Conservation (phyloP, 2,797 vertebrate genomes). For the Semaprochilodus insignis region DNA sequence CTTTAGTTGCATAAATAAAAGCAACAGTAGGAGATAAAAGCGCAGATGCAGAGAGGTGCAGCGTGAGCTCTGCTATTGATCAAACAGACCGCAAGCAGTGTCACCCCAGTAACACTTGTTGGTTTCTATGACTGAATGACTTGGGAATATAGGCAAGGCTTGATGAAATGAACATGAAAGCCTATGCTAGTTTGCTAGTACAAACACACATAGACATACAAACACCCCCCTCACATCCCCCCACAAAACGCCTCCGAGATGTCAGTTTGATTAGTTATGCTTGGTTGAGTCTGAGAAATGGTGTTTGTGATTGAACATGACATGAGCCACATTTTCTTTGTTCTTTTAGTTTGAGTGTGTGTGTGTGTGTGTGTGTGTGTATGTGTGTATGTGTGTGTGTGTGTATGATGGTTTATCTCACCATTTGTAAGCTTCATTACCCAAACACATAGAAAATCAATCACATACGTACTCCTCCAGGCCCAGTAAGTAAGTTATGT, state of each 20-base stretch:
- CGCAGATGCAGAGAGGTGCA: neutral
- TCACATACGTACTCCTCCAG: neutral
- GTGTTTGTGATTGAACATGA: slow-evolving; percentile 32
- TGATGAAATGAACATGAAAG: slow-evolving; percentile 18
- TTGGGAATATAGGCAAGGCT: neutral
- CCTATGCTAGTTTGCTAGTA: slow-evolving; percentile 17
- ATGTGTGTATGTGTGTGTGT: neutral
- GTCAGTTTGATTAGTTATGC: slow-evolving; percentile 31
- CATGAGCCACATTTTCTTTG: neutral
- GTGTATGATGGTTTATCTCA: no score
- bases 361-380: slow-evolving; percentile 7
- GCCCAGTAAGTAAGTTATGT: neutral
- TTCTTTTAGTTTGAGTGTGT: neutral
- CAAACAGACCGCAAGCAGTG: neutral
- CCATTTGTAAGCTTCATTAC: slow-evolving; percentile 7
- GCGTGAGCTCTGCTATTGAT: neutral
- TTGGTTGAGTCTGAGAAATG: neutral
- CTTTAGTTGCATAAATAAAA: neutral
- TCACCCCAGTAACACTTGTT: neutral
- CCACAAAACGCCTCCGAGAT: neutral
- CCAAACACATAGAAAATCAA: neutral
- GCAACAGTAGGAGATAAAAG: neutral
- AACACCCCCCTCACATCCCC: neutral
- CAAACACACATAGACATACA: slow-evolving; percentile 15
- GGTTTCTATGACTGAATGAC: neutral